A percentile compares a stretch with the other conserved stretches of the same genome.
Evolutionary conservation across 2,113 vertebrate species (phyloP).

Genomic region (Rhea pennata): DNA sequence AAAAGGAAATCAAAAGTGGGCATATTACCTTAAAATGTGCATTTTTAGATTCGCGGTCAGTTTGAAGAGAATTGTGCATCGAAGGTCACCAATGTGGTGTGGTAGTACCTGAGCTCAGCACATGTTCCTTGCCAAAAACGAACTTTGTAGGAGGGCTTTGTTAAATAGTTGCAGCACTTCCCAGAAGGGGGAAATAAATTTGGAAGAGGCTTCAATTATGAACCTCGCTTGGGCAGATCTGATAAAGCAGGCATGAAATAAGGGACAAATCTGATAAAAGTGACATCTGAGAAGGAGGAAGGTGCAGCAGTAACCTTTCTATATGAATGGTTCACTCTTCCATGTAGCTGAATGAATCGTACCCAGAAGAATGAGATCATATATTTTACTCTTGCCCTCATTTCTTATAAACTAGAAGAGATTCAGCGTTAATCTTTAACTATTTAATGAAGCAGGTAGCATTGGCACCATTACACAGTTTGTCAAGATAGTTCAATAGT

Average conservation of each 20-base stretch:
- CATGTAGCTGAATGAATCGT: background rate
- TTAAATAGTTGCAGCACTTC: background rate
- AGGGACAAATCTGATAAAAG: conserved; percentile 1
- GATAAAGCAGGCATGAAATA: conserved; percentile 25
- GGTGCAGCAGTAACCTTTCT: conserved; percentile 20
- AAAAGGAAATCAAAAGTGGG: background rate
- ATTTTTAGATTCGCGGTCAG: conserved; percentile 4
- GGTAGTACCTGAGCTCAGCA: background rate
- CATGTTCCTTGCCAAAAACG: background rate
- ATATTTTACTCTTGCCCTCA: background rate
- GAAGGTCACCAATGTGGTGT: background rate
- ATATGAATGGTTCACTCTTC: background rate
- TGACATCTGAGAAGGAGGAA: background rate
- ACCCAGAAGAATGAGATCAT: background rate
- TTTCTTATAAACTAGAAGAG: background rate
- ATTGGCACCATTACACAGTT: background rate
- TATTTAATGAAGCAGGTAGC: background rate
- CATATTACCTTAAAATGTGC: background rate
- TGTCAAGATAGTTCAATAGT: background rate
- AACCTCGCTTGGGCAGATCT: conserved; percentile 1
- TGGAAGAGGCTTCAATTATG: background rate
- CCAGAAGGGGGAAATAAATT: conserved; percentile 4
- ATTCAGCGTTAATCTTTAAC: background rate
- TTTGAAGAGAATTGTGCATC: conserved; percentile 10
- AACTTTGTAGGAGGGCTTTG: background rate